These are phyloP conservation scores for Vultur gryphus DNA, from an alignment of 2,797 vertebrate genomes.

Conservation along the genomic window DNA sequence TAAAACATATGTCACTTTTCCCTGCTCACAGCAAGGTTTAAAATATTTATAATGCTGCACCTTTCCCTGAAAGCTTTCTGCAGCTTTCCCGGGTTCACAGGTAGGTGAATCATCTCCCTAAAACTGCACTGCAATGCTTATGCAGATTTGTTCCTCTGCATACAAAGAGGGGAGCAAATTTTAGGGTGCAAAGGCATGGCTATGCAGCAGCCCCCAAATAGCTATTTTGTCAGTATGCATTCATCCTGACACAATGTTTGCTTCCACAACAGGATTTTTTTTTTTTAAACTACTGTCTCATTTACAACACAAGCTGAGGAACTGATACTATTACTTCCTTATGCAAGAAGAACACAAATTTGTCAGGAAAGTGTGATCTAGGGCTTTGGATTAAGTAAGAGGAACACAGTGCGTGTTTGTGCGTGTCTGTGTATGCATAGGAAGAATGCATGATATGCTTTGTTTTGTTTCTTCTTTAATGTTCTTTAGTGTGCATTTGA, in stretches of 20 bases:
- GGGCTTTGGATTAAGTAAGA: neutral
- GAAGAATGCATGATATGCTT: neutral
- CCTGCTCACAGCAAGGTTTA: conserved; percentile 40
- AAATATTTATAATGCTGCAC: conserved; percentile 68
- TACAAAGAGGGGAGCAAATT: neutral
- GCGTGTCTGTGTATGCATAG: neutral
- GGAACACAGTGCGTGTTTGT: neutral
- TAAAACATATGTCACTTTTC: conserved; percentile 69
- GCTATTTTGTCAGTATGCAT: neutral
- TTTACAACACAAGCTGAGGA: neutral
- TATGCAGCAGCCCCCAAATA: neutral
- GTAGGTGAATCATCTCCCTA: conserved; percentile 28
- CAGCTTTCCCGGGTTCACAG: conserved; percentile 26
- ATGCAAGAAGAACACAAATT: fast-evolving
- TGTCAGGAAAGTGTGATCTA: neutral
- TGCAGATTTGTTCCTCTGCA: neutral
- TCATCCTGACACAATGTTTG: neutral
- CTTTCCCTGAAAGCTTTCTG: conserved; percentile 58
- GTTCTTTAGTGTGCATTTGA: neutral
- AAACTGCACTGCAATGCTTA: neutral
- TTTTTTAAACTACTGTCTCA: neutral
- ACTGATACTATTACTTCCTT: neutral
- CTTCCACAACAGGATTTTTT: neutral
- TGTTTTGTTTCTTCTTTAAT: neutral
- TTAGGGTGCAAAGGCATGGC: neutral